These are phyloP conservation scores for Crypturellus tataupa DNA, from an alignment of 2,797 vertebrate genomes.

Conservation along the genomic window DNA sequence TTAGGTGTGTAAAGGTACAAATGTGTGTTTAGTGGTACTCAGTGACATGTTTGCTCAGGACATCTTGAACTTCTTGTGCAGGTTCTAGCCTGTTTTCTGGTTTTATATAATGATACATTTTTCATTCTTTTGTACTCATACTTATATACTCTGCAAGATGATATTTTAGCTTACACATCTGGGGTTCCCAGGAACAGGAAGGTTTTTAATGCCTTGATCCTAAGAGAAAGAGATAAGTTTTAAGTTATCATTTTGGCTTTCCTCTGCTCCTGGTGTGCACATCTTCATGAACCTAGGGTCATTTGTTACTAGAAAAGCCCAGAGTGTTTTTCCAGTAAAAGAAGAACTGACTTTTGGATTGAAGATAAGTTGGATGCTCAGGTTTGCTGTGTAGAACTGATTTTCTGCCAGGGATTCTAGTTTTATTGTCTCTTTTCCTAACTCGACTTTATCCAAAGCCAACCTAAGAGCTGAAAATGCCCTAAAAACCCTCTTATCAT, in stretches of 20 bases:
- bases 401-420: not conserved
- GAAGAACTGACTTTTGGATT: not conserved
- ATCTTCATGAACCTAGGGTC: not conserved
- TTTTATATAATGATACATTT: not conserved
- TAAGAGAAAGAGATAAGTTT: not conserved
- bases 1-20: not conserved
- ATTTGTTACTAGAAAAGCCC: not conserved
- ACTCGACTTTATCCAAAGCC: not conserved
- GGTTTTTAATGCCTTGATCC: not conserved
- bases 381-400: not conserved
- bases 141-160: not conserved
- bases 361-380: not conserved
- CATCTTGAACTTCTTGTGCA: not conserved
- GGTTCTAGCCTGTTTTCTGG: not conserved
- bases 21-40: not conserved
- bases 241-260: not conserved
- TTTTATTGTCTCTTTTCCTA: conserved; percentile 18
- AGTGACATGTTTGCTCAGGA: not conserved
- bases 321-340: not conserved
- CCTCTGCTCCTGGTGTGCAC: not conserved
- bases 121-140: not conserved
- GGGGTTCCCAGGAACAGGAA: not conserved
- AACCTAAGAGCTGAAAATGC: not conserved
- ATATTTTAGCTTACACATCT: not conserved
- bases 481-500: not conserved